Conservation (phyloP, 2,888 invertebrate species). For the Thysanoteuthis rhombus region DNA sequence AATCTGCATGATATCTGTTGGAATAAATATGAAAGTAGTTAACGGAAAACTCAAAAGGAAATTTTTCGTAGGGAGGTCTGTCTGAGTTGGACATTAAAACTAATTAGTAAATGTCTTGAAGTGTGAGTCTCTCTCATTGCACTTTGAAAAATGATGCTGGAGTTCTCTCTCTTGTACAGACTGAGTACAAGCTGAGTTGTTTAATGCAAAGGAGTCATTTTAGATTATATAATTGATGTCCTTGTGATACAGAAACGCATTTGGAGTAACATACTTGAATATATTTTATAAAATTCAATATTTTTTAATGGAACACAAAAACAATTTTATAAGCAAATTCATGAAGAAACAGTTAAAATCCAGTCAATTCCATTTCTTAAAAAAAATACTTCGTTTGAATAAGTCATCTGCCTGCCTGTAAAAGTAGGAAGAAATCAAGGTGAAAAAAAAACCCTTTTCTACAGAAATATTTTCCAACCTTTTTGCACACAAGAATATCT, state of each 20-base stretch:
- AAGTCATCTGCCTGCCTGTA: neutral
- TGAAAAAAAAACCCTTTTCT: neutral
- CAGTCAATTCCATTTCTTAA: neutral
- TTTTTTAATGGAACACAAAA: neutral
- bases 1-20: conserved; percentile 59
- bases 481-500: neutral
- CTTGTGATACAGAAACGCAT: neutral
- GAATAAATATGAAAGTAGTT: conserved; percentile 29
- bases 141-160: neutral
- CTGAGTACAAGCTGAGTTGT: neutral
- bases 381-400: no score
- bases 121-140: neutral
- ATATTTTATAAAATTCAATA: neutral
- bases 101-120: neutral
- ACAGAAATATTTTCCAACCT: neutral
- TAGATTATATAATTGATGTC: neutral
- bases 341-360: neutral
- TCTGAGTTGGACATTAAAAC: neutral
- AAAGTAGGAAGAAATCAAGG: neutral
- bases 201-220: neutral
- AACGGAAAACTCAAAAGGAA: neutral
- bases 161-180: neutral
- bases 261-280: no score
- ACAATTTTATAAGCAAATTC: neutral
- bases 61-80: neutral